Base-by-base conservation (phyloP, 2,113 vertebrate genomes). In the Lagopus muta region DNA sequence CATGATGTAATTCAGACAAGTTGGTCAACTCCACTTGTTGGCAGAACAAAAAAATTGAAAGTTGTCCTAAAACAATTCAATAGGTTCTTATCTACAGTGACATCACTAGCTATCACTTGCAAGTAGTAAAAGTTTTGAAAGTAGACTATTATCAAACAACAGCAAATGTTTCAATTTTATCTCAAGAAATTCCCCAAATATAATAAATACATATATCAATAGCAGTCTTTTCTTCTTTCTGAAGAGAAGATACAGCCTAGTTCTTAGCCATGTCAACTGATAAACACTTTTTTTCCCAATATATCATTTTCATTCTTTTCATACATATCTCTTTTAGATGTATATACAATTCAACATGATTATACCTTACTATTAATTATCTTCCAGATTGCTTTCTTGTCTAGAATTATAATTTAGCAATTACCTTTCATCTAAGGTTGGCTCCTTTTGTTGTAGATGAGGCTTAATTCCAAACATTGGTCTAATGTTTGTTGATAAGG, bases 381-480 rank as follows among this genome's bases (percentile, higher is more conserved):
- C 66, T 87, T 91, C 43, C 45, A 54, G 24, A 66, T 70, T 66
- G 42, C 30, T 76, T 89, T 77, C 34, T 47, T 70, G 47, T 8
- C 19, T 83, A 48, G 47, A 86, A 79, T 4, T 70, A 17, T 65
- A 94, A 91, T 36, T 96, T 88, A 69, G 72, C 55, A 82, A 81
- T 97, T 99, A 99, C 99, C 99, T 99, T 97, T 99, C 99, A 92
- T 99, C 99, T 92, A 98, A 88, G 60, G 99, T 98, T 34, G 98
- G 98, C 93, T 99, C 99, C 94, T 99, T 99, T 90, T 99, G 98
- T 93, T 99, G 99, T 88, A 99, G 93, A 97, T 99, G 99, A 91
- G 99, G 99, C 93, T 99, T 99, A 93, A 99, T 98, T 91, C 99
- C 99, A 77, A 98, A 98, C 99, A 99, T 99, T 58, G 98, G 98